A percentile compares a stretch with the other conserved stretches of the same genome.
Conservation (phyloP, 2,797 vertebrate genomes). For the Sciurus vulgaris region DNA sequence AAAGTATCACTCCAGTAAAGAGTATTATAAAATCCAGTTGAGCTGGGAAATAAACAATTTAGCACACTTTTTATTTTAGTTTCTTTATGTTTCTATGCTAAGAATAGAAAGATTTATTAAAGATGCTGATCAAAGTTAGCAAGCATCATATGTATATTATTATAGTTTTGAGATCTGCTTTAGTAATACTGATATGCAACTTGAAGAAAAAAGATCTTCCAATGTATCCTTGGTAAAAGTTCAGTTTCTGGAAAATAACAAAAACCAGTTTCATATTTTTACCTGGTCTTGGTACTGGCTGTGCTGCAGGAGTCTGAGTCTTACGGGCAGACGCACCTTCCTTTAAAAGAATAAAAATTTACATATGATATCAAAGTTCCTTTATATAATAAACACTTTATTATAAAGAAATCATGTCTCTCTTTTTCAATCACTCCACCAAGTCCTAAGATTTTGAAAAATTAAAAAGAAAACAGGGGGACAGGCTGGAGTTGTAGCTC, state of each 20-base stretch:
- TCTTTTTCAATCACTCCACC: background rate
- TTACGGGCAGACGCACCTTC: slow-evolving; percentile 98
- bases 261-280: slow-evolving; percentile 58
- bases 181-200: background rate
- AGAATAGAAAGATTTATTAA: slow-evolving; percentile 13
- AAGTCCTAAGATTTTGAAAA: background rate
- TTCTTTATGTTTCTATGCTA: background rate
- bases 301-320: slow-evolving; percentile 95
- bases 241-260: background rate
- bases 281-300: slow-evolving; percentile 98
- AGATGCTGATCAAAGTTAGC: background rate
- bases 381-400: slow-evolving; percentile 36
- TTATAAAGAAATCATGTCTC: background rate
- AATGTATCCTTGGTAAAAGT: slow-evolving; percentile 21
- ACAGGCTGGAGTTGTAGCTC: too few relatives aligned
- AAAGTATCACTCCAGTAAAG: background rate
- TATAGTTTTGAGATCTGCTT: background rate
- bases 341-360: slow-evolving; percentile 87
- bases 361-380: background rate
- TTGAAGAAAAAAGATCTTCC: slow-evolving; percentile 3
- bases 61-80: background rate
- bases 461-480: background rate
- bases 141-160: background rate
- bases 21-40: background rate
- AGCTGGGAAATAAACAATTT: background rate